A percentile compares a stretch with the other conserved stretches of the same genome.
These are phyloP conservation scores for Mya arenaria DNA, from an alignment of 1,140 invertebrate species.

Conservation along the genomic window DNA sequence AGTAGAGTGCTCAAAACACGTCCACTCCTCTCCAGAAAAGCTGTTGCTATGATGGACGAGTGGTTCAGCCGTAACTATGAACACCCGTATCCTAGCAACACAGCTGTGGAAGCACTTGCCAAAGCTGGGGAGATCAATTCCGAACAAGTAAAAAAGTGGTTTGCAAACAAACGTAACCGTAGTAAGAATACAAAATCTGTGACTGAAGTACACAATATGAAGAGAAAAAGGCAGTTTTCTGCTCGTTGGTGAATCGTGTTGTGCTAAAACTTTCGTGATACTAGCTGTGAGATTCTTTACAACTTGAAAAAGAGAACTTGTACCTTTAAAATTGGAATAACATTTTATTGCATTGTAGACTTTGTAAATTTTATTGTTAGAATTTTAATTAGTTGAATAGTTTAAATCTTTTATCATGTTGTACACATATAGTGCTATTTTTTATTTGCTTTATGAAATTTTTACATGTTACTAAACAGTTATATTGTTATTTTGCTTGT, in stretches of 20 bases:
- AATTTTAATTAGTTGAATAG: too few relatives aligned
- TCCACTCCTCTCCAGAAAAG: constrained; percentile 44
- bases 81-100: constrained; percentile 51
- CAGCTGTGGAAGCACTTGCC: constrained; percentile 51
- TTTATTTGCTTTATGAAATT: too few relatives aligned
- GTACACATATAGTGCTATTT: too few relatives aligned
- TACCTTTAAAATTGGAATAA: too few relatives aligned
- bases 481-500: too few relatives aligned
- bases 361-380: too few relatives aligned
- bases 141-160: constrained; percentile 61
- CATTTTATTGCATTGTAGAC: too few relatives aligned
- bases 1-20: constrained; percentile 20
- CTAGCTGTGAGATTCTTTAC: too few relatives aligned
- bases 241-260: constrained; percentile 37
- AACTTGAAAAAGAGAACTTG: too few relatives aligned
- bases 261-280: too few relatives aligned
- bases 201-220: constrained; percentile 43
- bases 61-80: constrained; percentile 53
- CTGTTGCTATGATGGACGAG: constrained; percentile 54
- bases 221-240: constrained; percentile 50
- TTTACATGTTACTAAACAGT: too few relatives aligned
- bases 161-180: constrained; percentile 55
- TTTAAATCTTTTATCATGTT: too few relatives aligned
- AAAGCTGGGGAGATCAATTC: constrained; percentile 38
- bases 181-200: constrained; percentile 50